These are phyloP conservation scores for Lophius piscatorius DNA, from an alignment of 2,113 vertebrate genomes.

Conservation along the genomic window DNA sequence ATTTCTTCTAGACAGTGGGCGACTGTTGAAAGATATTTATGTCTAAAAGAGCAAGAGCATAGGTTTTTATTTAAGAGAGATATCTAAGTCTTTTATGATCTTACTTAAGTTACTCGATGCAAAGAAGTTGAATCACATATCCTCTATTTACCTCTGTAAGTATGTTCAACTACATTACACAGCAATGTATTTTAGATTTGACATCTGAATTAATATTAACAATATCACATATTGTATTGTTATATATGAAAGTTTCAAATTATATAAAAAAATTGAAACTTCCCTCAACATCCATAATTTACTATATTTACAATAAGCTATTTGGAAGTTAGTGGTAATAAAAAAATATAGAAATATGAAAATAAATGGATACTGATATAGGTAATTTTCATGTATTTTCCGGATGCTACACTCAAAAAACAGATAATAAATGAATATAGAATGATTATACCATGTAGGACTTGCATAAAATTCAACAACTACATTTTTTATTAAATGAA, in stretches of 20 bases:
- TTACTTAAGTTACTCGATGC: too few species aligned
- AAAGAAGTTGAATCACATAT: neutral
- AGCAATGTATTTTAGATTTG: too few species aligned
- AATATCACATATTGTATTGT: too few species aligned
- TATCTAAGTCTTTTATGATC: neutral
- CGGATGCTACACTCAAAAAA: conserved; percentile 10
- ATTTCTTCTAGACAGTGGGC: conserved; percentile 8
- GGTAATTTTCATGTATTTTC: conserved; percentile 4
- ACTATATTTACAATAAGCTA: neutral
- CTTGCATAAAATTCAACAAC: too few species aligned
- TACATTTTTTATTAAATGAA: too few species aligned
- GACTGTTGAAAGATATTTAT: conserved; percentile 11
- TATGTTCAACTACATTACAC: too few species aligned
- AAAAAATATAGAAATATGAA: too few species aligned
- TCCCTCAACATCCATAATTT: neutral
- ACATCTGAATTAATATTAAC: too few species aligned
- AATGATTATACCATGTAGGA: too few species aligned
- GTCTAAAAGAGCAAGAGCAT: neutral
- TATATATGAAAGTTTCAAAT: too few species aligned
- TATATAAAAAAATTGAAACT: neutral
- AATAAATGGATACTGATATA: neutral
- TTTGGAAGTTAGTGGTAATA: conserved; percentile 9
- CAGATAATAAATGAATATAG: too few species aligned
- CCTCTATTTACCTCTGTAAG: too few species aligned
- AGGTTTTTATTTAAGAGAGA: neutral